Conservation (phyloP, 2,888 invertebrate species). For the Hirtodrosophila confusa region DNA sequence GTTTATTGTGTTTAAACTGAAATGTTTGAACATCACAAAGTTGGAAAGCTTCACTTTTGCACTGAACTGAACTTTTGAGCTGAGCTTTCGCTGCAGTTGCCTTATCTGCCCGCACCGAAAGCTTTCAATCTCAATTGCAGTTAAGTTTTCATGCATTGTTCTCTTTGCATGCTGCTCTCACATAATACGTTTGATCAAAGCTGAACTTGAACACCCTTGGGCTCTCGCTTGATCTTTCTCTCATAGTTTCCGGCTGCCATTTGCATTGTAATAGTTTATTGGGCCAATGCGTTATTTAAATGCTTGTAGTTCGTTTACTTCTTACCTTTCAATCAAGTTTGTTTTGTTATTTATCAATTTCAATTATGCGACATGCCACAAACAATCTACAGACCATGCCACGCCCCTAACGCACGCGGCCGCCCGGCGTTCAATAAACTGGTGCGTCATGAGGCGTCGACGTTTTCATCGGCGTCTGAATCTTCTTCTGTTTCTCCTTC, state of each 20-base stretch:
- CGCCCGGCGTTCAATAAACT: slow-evolving; percentile 26
- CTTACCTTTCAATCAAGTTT: slow-evolving; percentile 59
- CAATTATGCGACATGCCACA: slow-evolving; percentile 49
- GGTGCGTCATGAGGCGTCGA: slow-evolving; percentile 52
- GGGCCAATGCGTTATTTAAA: not conserved
- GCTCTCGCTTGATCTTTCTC: not conserved
- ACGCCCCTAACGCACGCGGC: slow-evolving; percentile 26
- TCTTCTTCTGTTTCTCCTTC: slow-evolving; percentile 9
- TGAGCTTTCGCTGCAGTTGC: too few relatives aligned
- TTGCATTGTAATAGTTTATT: slow-evolving; percentile 10
- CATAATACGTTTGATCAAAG: not conserved
- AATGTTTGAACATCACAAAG: too few relatives aligned
- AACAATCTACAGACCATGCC: slow-evolving; percentile 47
- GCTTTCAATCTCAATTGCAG: too few relatives aligned
- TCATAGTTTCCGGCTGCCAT: not conserved
- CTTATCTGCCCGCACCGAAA: too few relatives aligned
- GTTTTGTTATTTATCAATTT: slow-evolving; percentile 41
- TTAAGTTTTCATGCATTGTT: too few relatives aligned
- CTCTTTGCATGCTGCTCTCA: too few relatives aligned
- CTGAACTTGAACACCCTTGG: not conserved
- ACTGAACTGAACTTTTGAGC: too few relatives aligned
- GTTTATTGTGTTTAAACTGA: too few relatives aligned
- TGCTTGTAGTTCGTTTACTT: slow-evolving; percentile 4
- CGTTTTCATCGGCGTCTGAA: not conserved
- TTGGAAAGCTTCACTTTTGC: too few relatives aligned